Evolutionary conservation across 2,888 invertebrate genomes (phyloP).

Genomic region (Tolmerus cingulatus): DNA sequence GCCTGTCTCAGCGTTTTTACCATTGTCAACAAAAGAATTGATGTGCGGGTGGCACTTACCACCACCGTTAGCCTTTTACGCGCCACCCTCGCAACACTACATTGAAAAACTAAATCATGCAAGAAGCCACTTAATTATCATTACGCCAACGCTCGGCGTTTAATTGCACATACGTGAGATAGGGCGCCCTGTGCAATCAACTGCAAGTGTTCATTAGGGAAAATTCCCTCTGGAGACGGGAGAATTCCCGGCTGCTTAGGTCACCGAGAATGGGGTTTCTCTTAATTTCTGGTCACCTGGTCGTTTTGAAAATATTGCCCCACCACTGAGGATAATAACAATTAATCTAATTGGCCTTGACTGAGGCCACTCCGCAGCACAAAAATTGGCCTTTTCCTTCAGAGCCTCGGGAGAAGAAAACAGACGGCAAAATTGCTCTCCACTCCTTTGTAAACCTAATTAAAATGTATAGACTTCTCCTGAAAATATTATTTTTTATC

Average conservation of each 20-base stretch:
- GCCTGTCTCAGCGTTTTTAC: neutral
- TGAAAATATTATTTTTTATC: no score
- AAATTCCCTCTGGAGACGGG: neutral
- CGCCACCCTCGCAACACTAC: neutral
- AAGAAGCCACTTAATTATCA: neutral
- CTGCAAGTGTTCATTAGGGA: neutral
- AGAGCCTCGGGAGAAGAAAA: neutral
- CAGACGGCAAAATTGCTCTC: neutral
- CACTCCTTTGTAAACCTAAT: neutral
- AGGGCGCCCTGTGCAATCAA: neutral
- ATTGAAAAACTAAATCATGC: neutral
- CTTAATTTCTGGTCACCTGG: neutral
- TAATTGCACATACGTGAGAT: neutral
- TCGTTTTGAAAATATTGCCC: neutral
- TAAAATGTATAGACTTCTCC: neutral
- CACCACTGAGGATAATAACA: neutral
- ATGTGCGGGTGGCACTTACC: neutral
- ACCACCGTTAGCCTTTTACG: neutral
- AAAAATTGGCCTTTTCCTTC: neutral
- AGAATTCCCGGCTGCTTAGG: neutral
- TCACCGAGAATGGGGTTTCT: neutral
- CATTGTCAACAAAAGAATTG: neutral
- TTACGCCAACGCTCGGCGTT: neutral
- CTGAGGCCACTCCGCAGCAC: neutral
- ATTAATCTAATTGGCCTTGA: neutral